Percentiles rank a stretch among this genome's conserved stretches.
These are phyloP conservation scores for Parthenolecanium corni DNA, from an alignment of 2,888 invertebrate genomes.

Conservation along the genomic window DNA sequence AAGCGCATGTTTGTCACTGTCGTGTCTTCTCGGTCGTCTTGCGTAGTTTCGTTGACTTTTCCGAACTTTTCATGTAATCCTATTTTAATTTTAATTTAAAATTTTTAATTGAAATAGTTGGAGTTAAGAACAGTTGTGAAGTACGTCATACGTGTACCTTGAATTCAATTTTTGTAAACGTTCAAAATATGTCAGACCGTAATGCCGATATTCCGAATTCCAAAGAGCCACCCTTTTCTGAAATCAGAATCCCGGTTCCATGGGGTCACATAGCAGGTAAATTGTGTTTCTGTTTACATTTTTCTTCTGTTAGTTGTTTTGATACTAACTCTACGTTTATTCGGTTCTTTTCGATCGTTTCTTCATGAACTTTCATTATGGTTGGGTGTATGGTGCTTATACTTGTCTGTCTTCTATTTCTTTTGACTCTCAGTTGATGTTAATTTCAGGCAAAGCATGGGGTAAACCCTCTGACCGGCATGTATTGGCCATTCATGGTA, in stretches of 20 bases:
- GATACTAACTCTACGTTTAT: not conserved
- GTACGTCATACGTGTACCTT: too few relatives aligned
- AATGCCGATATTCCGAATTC: not conserved
- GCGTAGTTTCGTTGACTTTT: too few relatives aligned
- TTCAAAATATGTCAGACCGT: conserved; percentile 1
- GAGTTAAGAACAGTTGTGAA: too few relatives aligned
- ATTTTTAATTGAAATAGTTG: too few relatives aligned
- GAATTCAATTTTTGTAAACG: too few relatives aligned
- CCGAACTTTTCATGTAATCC: too few relatives aligned
- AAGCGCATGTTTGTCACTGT: too few relatives aligned
- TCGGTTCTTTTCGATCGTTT: too few relatives aligned
- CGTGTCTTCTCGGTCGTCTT: too few relatives aligned
- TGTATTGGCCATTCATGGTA: conserved; percentile 39
- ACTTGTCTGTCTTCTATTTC: not conserved
- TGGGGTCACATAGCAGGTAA: conserved; percentile 36
- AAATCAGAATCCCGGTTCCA: conserved; percentile 35
- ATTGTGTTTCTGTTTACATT: not conserved
- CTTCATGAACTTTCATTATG: too few relatives aligned
- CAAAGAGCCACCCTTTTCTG: conserved; percentile 1
- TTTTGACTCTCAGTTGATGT: not conserved
- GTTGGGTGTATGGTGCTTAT: too few relatives aligned
- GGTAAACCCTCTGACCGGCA: conserved; percentile 35
- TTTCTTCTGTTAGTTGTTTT: not conserved
- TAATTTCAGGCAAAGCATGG: conserved; percentile 35
- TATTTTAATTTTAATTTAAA: too few relatives aligned